These are phyloP conservation scores for Lycophotia porphyrea DNA, from an alignment of 2,888 invertebrate species.

Conservation along the genomic window DNA sequence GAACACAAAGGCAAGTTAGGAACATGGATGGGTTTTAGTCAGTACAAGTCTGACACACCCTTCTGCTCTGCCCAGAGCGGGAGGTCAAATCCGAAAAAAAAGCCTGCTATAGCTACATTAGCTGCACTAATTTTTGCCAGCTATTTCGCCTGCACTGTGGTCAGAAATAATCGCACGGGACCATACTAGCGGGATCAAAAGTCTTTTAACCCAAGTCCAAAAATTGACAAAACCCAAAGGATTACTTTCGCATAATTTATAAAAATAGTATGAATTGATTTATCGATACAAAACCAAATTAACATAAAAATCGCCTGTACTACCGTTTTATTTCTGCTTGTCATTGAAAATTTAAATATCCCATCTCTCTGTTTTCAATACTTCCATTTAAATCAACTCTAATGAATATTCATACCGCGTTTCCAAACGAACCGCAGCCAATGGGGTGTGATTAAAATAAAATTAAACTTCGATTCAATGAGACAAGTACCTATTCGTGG, in stretches of 20 bases:
- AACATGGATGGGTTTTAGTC: no score
- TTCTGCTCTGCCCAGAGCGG: no score
- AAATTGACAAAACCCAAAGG: background rate
- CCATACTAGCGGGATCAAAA: background rate
- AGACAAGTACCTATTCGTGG: slow-evolving; percentile 7
- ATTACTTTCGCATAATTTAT: background rate
- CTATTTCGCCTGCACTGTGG: background rate
- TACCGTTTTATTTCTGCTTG: slow-evolving; percentile 10
- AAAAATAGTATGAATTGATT: background rate
- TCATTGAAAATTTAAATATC: slow-evolving; percentile 21
- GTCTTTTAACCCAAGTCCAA: background rate
- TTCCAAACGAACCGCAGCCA: slow-evolving; percentile 28
- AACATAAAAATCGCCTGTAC: background rate
- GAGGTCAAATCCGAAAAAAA: no score
- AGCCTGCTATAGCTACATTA: no score
- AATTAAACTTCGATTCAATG: slow-evolving; percentile 48
- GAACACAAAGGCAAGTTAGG: no score
- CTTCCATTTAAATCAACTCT: slow-evolving; percentile 15
- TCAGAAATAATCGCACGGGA: background rate
- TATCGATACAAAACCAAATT: background rate
- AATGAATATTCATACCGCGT: slow-evolving; percentile 59
- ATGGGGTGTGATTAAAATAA: slow-evolving; percentile 50
- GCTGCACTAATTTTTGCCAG: background rate
- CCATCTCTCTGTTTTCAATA: slow-evolving; percentile 12
- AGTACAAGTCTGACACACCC: no score